Evolutionary conservation across 2,113 vertebrate species (phyloP), one percentile per base, ranked within the genome.

Genomic region (Embiotoca jacksoni): DNA sequence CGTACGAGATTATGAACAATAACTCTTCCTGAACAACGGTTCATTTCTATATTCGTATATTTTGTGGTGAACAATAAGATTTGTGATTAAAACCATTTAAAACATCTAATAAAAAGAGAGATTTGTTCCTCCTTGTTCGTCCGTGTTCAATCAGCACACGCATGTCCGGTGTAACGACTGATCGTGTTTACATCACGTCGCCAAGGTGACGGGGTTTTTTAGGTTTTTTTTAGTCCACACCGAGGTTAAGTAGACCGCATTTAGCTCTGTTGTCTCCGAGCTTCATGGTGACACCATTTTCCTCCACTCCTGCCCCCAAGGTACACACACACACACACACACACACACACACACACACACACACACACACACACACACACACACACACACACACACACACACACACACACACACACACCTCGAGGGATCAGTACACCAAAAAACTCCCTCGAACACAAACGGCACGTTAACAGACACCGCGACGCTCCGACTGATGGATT

Each of bases 211-310:
- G 16, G n/a, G n/a, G n/a, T 44, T 23, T 23, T 23, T 23, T 23
- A 1, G 23, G 62, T 16, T 66, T 53, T 71, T 69, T 3, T 54
- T 39, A 56, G 77, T 63, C 70, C 63, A 81, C 3, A 57, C 46
- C 47, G 55, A 84, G 86, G 82, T 85, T 73, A 81, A 84, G 36
- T 61, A 50, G 66, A 88, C 69, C 63, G 9, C 70, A 61, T 67
- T 68, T 52, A 63, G 50, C 63, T 73, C 46, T 71, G 75, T 80
- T 81, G 79, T 86, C 73, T 85, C 60, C 10, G 5, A 72, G 82
- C 63, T 86, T 78, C 69, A 80, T 66, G 23, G 61, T 75, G 87
- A 82, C 80, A 84, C 84, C 52, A 78, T 92, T 89, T 81, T 52
- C 23, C 60, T 71, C 64, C 61, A 80, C 66, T 76, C 52, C 75